Percentiles rank a stretch among this genome's conserved stretches.
These are phyloP conservation scores for Chymomyza amoena DNA, from an alignment of 2,888 invertebrate genomes.

Conservation along the genomic window DNA sequence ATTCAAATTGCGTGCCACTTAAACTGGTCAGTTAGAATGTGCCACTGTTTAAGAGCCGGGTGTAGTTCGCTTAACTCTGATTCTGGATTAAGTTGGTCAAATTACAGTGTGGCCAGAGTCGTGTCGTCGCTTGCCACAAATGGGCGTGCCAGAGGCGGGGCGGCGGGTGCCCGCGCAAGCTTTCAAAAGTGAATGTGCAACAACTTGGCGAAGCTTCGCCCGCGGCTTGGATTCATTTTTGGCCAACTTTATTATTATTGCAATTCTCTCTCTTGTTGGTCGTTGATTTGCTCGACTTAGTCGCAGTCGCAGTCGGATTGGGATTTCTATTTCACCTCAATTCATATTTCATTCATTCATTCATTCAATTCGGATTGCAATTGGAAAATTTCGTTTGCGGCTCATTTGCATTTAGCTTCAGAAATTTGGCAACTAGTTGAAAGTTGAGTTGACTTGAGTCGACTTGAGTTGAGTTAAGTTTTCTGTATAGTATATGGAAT, in stretches of 20 bases:
- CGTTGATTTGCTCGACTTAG: conserved; percentile 47
- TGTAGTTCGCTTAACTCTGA: neutral
- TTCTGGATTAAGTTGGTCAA: neutral
- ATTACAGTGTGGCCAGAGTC: neutral
- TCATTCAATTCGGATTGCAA: conserved; percentile 2
- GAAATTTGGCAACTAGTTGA: conserved; percentile 45
- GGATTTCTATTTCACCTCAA: conserved; percentile 26
- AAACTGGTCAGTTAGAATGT: conserved; percentile 40
- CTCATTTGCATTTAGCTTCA: conserved; percentile 50
- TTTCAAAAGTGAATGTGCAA: conserved; percentile 67
- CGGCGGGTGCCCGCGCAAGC: neutral
- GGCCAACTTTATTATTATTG: conserved; percentile 62
- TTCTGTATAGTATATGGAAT: neutral
- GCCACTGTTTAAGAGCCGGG: conserved; percentile 3
- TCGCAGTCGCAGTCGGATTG: conserved; percentile 22
- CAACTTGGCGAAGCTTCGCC: conserved; percentile 11
- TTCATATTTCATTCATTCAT: conserved; percentile 37
- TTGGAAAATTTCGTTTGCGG: conserved; percentile 43
- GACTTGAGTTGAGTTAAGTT: neutral
- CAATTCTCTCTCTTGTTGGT: conserved; percentile 38
- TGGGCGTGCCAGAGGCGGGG: conserved; percentile 44
- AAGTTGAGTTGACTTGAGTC: neutral
- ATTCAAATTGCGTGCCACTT: conserved; percentile 43
- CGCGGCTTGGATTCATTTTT: conserved; percentile 51
- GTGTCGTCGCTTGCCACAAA: conserved; percentile 42